Percentiles rank a stretch among this genome's conserved stretches.
These are phyloP conservation scores for Galleria mellonella DNA, from an alignment of 1,140 invertebrate species.

Conservation along the genomic window DNA sequence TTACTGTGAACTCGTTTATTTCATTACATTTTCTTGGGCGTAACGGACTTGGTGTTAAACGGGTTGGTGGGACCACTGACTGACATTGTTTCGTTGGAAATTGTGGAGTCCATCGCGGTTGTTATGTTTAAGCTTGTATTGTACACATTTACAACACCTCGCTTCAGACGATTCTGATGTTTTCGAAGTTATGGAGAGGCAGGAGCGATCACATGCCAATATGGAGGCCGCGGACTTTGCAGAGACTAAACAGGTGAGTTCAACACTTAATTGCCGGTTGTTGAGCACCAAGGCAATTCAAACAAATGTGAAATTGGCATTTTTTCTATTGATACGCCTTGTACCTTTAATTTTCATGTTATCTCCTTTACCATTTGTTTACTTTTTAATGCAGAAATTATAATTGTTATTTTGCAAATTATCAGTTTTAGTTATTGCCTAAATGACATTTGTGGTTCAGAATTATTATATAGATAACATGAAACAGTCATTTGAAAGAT, in stretches of 20 bases:
- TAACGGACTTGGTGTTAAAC: constrained; percentile 41
- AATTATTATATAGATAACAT: no score
- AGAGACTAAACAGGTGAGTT: constrained; percentile 68
- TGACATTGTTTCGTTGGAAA: constrained; percentile 70
- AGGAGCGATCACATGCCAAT: constrained; percentile 64
- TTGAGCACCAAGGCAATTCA: constrained; percentile 11
- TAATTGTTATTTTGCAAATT: no score
- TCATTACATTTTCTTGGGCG: constrained; percentile 22
- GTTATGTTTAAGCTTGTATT: constrained; percentile 62
- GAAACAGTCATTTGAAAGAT: no score
- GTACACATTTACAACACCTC: constrained; percentile 46
- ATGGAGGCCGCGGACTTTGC: constrained; percentile 67
- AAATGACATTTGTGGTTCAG: no score
- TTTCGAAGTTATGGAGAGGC: constrained; percentile 65
- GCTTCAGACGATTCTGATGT: constrained; percentile 66
- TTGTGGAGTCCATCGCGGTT: constrained; percentile 58
- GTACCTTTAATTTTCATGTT: constrained; percentile 3
- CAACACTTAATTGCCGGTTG: constrained; percentile 52
- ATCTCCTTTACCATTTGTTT: background rate
- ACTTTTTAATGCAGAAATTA: background rate
- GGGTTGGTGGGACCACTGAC: constrained; percentile 63
- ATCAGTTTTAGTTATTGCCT: no score
- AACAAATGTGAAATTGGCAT: constrained; percentile 24
- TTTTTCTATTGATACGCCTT: constrained; percentile 21
- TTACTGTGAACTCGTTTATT: constrained; percentile 24